Evolutionary conservation across 2,113 vertebrate genomes (phyloP), one percentile per base, ranked within the genome.

Genomic region (Eurystomus gularis): DNA sequence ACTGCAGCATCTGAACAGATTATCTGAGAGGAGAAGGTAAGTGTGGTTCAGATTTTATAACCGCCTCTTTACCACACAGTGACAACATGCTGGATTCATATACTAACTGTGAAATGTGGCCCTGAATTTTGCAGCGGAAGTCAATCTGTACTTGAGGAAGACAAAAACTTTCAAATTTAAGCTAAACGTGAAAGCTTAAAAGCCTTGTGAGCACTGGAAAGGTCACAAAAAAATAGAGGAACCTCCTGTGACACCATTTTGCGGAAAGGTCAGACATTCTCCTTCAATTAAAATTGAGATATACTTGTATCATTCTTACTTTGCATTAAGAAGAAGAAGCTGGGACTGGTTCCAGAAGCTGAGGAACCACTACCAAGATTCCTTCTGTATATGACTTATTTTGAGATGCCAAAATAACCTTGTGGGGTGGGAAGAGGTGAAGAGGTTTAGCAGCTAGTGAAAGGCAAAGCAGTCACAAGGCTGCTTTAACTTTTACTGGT

Each of bases 271-370:
- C 83, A 73, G 60, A 78, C 35, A 16, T 73, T 86, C 46, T 69
- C 35, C 68, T 82, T 90, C 79, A 85, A 66, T 77, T 89, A 83
- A 96, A 97, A 82, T 10, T 14, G 51, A 70, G 78, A 75, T 64
- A 6, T 49, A 65, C 64, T 88, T 78, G 11, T 83, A 55, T 66
- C 35, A 81, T 69, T 88, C 51, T 64, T 31, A 81, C 6, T 86
- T 90, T 46, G 20, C 26, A 64, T 37, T 44, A 87, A 75, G 66
- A 89, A 91, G 31, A 23, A 68, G 77, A 37, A 35, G 26, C 60
- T 95, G 64, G 48, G 73, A 54, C 28, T 75, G n/a, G 5, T 66
- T 94, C 64, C 77, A 84, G 77, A 78, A 75, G 52, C 48, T 71
- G 61, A 93, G 51, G 42, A 86, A 44, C 37, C 18, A 40, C 28